Conservation (phyloP, 2,888 invertebrate genomes). For the Diplolepis rosae region DNA sequence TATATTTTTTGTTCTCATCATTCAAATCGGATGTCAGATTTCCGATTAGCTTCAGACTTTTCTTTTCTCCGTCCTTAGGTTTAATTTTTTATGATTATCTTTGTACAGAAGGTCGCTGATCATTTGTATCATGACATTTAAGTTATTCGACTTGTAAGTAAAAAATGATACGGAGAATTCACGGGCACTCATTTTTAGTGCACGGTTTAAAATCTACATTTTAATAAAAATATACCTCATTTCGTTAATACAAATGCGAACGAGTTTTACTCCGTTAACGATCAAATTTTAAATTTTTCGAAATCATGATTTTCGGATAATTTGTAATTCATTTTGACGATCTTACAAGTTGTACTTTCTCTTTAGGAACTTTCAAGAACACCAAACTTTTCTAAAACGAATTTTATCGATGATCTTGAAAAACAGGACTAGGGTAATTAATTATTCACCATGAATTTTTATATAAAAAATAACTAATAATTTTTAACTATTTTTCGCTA, state of each 20-base stretch:
- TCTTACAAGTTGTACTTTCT: background rate
- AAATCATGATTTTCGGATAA: background rate
- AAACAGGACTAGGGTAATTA: background rate
- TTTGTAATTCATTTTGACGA: background rate
- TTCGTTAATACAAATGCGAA: no score
- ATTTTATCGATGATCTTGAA: background rate
- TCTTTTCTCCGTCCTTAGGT: conserved; percentile 72
- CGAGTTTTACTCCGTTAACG: background rate
- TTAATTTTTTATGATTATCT: conserved; percentile 68
- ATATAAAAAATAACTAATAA: conserved; percentile 1
- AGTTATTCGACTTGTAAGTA: conserved; percentile 20
- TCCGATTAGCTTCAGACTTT: conserved; percentile 60
- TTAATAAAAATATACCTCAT: background rate
- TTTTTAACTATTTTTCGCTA: background rate
- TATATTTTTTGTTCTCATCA: background rate
- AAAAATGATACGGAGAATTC: background rate
- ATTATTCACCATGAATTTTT: conserved; percentile 10
- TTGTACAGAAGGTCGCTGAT: conserved; percentile 56
- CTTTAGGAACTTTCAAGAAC: background rate
- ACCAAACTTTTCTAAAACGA: background rate
- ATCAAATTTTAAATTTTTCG: background rate
- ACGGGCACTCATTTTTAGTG: conserved; percentile 32
- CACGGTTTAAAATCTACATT: conserved; percentile 19
- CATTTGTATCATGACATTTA: conserved; percentile 50
- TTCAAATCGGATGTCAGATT: conserved; percentile 45